These are phyloP conservation scores for Macrocentrus cingulum DNA, from an alignment of 1,140 invertebrate species.

Conservation along the genomic window DNA sequence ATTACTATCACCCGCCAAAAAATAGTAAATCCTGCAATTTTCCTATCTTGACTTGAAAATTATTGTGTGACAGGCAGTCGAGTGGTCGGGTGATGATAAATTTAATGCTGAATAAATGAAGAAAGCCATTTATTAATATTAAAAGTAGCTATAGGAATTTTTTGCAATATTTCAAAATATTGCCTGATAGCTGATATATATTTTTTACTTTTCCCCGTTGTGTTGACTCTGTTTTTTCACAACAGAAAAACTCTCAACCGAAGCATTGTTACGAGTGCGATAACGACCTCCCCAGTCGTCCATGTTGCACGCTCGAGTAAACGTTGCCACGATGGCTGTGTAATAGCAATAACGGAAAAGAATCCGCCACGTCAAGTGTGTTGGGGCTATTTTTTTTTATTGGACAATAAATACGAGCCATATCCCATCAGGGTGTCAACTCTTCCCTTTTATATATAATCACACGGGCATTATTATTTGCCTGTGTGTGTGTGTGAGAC, in stretches of 20 bases:
- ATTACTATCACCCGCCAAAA: no score
- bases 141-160: neutral
- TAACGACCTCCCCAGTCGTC: slow-evolving; percentile 10
- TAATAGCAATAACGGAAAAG: slow-evolving; percentile 25
- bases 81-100: no score
- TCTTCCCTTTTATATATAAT: neutral
- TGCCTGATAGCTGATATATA: slow-evolving; percentile 23
- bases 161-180: slow-evolving; percentile 27
- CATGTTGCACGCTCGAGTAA: slow-evolving; percentile 12
- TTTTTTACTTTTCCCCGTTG: no score
- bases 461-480: no score
- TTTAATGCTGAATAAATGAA: no score
- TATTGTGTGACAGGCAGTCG: no score
- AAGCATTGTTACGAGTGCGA: slow-evolving; percentile 16
- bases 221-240: slow-evolving; percentile 1
- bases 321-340: slow-evolving; percentile 18
- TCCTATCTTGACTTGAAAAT: no score
- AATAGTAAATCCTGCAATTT: no score
- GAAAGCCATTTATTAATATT: no score
- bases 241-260: neutral
- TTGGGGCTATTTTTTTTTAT: slow-evolving; percentile 11
- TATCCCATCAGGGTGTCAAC: neutral
- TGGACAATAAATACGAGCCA: neutral
- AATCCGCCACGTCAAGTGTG: slow-evolving; percentile 12
- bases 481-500: neutral